These are phyloP conservation scores for Plagodis dolabraria DNA, from an alignment of 2,888 invertebrate species.

Conservation along the genomic window DNA sequence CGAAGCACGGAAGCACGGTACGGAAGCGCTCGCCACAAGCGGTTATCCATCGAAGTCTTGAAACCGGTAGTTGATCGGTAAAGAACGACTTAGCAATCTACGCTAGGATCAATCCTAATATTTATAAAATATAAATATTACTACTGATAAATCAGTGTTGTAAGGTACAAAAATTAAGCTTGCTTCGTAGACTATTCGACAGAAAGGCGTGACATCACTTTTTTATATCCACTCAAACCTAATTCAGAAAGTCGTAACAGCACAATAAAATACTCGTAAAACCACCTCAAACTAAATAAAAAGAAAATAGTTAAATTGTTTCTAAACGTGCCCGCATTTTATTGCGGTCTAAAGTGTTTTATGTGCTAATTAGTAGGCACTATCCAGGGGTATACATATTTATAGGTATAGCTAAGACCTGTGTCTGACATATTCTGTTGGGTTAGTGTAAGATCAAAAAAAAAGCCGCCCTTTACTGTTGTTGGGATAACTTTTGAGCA, in stretches of 20 bases:
- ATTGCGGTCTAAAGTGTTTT: slow-evolving; percentile 26
- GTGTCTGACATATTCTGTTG: slow-evolving; percentile 1
- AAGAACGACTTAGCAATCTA: too few species aligned
- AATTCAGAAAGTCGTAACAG: slow-evolving; percentile 36
- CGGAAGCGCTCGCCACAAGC: too few species aligned
- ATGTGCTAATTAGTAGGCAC: slow-evolving; percentile 24
- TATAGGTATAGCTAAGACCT: neutral
- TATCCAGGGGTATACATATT: slow-evolving; percentile 9
- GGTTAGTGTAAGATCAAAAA: neutral
- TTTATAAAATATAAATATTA: too few species aligned
- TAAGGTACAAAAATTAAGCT: neutral
- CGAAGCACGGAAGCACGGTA: too few species aligned
- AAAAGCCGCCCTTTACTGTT: neutral
- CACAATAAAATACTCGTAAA: slow-evolving; percentile 38
- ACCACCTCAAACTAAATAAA: slow-evolving; percentile 33
- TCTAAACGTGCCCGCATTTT: slow-evolving; percentile 27
- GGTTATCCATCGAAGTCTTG: too few species aligned
- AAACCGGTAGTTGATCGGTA: too few species aligned
- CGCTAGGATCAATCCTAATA: too few species aligned
- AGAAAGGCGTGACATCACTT: slow-evolving; percentile 12
- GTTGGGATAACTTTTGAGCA: too few species aligned
- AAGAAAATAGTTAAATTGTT: slow-evolving; percentile 31
- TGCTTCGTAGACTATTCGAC: neutral
- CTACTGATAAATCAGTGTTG: too few species aligned
- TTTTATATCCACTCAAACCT: slow-evolving; percentile 38